Evolutionary conservation across 2,888 invertebrate genomes (phyloP), one percentile per base, ranked within the genome.

Genomic region (Dendrolimus houi): DNA sequence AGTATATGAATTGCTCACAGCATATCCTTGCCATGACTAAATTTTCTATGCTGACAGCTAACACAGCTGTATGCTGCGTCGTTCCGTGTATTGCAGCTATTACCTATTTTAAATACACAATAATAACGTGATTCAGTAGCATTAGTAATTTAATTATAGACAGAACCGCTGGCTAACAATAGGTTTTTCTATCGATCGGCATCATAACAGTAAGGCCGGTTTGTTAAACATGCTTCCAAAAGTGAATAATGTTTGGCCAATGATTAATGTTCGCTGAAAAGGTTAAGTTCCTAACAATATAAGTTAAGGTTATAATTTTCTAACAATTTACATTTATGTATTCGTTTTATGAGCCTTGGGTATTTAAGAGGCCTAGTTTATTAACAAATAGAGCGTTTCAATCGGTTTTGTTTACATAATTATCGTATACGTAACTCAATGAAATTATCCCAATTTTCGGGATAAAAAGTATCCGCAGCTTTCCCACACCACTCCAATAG

Each of bases 141-240:
- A 60, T 67, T 63, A 61, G 61, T 64, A 62, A 67, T 65, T 65
- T 68, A 68, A 68, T 69, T 68, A 66, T 61, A 61, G 62, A 65
- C 60, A 65, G 62, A 62, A 63, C 57, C 56, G 63, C 77, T 61
- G 17, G 47, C 12, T 47, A 10, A 12, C 47, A 47, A 47, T 47
- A 47, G 47, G 47, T 47, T 47, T 29, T 29, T 29, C 9, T 47
- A 47, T 47, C 47, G 47, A 47, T 47, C 47, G 12, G 47, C 47
- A 47, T 47, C 47, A 47, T 47, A 47, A 47, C 47, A 47, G 47
- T 10, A 47, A 47, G 47, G 29, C 29, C 29, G 29, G 47, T 47
- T 47, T 47, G 47, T 47, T 47, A 47, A 47, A 47, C 47, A 47
- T 47, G 47, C 12, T 47, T 47, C 47, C 47, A 47, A 47, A 47